These are phyloP conservation scores for Neosalanx taihuensis DNA, from an alignment of 2,797 vertebrate species.

Conservation along the genomic window DNA sequence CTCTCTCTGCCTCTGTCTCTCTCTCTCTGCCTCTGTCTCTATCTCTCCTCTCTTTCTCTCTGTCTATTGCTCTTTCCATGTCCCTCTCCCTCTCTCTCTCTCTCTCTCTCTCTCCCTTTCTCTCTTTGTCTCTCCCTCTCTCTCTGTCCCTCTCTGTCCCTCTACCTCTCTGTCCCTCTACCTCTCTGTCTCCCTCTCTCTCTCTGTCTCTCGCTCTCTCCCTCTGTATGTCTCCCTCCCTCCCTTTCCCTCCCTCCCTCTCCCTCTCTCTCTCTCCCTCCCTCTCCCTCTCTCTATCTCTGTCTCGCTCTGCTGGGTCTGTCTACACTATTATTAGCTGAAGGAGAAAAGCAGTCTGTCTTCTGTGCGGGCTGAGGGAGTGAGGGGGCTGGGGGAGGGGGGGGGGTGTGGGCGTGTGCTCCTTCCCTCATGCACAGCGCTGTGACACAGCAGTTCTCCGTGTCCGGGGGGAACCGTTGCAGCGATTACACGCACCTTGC, in stretches of 20 bases:
- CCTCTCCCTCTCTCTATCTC: too few relatives aligned
- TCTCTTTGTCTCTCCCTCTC: too few relatives aligned
- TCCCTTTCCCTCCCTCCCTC: not conserved
- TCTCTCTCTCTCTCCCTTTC: too few relatives aligned
- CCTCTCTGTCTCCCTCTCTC: not conserved
- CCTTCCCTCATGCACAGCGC: conserved; percentile 34
- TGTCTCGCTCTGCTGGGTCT: conserved; percentile 48
- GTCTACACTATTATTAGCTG: conserved; percentile 66
- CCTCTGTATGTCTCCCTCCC: not conserved
- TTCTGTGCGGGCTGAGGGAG: too few relatives aligned
- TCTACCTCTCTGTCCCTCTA: conserved; percentile 3
- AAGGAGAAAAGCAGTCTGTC: not conserved
- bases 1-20: too few relatives aligned
- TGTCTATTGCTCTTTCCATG: conserved; percentile 35
- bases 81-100: conserved; percentile 21
- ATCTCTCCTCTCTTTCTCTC: not conserved
- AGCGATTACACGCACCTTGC: not conserved
- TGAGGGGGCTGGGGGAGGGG: conserved; percentile 1
- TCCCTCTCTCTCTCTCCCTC: not conserved
- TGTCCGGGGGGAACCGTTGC: conserved; percentile 12
- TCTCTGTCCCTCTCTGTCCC: conserved; percentile 1
- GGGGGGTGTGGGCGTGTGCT: conserved; percentile 22
- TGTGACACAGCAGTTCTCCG: conserved; percentile 58
- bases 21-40: too few relatives aligned
- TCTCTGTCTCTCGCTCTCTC: not conserved